phyloP scores from a whole-genome alignment of 2,113 vertebrate genomes.

The Cyphotilapia sp. region DNA sequence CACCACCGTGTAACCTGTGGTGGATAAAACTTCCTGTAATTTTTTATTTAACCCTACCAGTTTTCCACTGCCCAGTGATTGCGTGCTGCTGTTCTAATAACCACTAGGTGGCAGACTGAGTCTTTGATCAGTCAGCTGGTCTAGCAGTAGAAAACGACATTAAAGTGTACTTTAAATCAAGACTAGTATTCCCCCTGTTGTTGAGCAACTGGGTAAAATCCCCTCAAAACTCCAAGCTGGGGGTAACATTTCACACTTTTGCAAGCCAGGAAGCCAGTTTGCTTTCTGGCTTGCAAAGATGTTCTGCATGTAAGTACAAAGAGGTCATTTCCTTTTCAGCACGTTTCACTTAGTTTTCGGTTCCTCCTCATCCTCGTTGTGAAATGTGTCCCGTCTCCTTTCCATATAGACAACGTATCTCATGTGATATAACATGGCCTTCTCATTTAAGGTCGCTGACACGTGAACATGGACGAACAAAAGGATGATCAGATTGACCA shows the following conservation, averaged over 20 bases:
- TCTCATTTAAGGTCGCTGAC: conserved; percentile 17
- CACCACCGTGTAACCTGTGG: background rate
- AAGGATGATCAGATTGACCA: background rate
- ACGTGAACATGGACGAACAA: background rate
- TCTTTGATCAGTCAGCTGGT: background rate
- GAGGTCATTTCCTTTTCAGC: background rate
- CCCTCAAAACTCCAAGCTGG: background rate
- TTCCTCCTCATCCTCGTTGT: conserved; percentile 3
- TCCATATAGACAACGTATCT: background rate
- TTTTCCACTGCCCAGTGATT: background rate
- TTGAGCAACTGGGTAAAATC: background rate
- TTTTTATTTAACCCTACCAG: background rate
- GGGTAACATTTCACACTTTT: background rate
- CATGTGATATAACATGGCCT: background rate
- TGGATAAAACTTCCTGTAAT: background rate
- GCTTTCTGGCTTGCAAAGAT: background rate
- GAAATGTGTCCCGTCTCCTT: background rate
- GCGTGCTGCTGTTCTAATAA: background rate
- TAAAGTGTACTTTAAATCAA: background rate
- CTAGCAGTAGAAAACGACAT: background rate
- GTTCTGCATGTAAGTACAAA: background rate
- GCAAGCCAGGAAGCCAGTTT: background rate
- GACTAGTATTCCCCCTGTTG: background rate
- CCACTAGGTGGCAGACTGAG: conserved; percentile 37
- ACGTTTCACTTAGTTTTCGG: background rate